phyloP scores from a whole-genome alignment of 2,888 invertebrate genomes.

The Junonia oenone region DNA sequence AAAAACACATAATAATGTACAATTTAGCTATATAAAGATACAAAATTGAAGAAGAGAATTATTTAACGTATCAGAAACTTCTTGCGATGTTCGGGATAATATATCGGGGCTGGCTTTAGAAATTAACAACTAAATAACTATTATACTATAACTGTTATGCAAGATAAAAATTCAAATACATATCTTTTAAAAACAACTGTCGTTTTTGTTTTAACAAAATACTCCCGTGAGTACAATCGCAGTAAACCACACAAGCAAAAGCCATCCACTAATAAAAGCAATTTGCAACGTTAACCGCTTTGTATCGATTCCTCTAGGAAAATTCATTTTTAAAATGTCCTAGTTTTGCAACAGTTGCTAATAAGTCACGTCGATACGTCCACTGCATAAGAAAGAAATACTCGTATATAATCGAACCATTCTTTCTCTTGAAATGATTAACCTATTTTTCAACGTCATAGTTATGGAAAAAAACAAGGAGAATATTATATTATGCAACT shows the following conservation, averaged over 20 bases:
- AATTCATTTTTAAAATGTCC: conserved; percentile 26
- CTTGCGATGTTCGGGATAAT: too few species aligned
- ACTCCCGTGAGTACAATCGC: background rate
- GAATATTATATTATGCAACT: too few species aligned
- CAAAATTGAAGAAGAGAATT: too few species aligned
- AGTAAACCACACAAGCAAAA: background rate
- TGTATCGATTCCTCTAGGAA: conserved; percentile 26
- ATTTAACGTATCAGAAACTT: too few species aligned
- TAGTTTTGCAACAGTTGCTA: conserved; percentile 24
- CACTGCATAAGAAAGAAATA: background rate
- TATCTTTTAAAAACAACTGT: too few species aligned
- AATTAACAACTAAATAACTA: too few species aligned
- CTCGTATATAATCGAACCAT: background rate
- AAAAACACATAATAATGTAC: too few species aligned
- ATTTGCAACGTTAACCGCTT: conserved; percentile 22
- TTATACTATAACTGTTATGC: too few species aligned
- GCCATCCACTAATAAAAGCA: conserved; percentile 8
- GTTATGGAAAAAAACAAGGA: too few species aligned
- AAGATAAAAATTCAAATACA: background rate
- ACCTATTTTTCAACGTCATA: background rate
- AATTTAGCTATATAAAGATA: too few species aligned
- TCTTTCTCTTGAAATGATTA: background rate
- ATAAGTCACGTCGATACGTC: conserved; percentile 15
- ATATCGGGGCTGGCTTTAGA: too few species aligned
- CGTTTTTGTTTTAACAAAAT: background rate